phyloP scores from a whole-genome alignment of 2,113 vertebrate species.

The Hydrochoerus hydrochaeris region DNA sequence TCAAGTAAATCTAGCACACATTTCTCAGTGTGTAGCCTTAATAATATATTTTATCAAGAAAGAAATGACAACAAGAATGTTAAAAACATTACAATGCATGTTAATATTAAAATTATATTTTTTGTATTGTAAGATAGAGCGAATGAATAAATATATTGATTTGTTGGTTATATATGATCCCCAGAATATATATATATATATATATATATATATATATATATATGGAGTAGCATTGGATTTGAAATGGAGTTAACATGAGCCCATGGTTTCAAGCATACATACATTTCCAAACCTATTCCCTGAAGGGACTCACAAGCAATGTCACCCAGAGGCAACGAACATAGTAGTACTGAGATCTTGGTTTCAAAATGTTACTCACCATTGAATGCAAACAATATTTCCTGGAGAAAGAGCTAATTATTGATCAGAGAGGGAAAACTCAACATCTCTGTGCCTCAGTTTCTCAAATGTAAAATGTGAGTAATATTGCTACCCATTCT shows the following conservation, averaged over 20 bases:
- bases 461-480: background rate
- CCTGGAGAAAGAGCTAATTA: background rate
- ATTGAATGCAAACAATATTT: background rate
- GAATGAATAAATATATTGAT: background rate
- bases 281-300: background rate
- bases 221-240: background rate
- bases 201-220: no score
- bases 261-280: background rate
- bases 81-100: background rate
- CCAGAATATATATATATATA: no score
- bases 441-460: background rate
- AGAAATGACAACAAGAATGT: background rate
- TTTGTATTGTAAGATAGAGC: background rate
- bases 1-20: background rate
- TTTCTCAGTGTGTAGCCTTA: background rate
- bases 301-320: background rate
- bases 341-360: background rate
- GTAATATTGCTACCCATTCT: background rate
- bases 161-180: no score
- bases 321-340: background rate
- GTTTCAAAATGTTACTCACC: conserved; percentile 2
- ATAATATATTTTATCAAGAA: background rate
- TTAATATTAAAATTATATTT: conserved; percentile 35
- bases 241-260: background rate
- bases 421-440: background rate